Conservation (phyloP, 1,140 invertebrate species). For the Riptortus pedestris region DNA sequence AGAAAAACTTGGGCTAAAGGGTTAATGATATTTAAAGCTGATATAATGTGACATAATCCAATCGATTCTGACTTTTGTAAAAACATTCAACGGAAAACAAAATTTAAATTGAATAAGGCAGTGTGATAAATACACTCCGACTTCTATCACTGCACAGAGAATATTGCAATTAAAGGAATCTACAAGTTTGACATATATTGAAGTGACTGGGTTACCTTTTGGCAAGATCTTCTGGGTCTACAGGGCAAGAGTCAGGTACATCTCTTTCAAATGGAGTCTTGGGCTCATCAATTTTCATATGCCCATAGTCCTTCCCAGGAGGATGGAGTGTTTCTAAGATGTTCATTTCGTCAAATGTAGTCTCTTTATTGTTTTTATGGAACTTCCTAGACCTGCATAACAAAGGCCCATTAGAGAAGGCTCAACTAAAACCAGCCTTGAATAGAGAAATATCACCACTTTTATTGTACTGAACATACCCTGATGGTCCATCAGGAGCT, state of each 20-base stretch:
- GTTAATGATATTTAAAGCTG: no score
- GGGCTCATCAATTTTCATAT: conserved; percentile 98
- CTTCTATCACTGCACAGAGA: no score
- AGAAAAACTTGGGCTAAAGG: no score
- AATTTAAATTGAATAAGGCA: no score
- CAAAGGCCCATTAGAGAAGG: neutral
- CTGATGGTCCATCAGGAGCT: conserved; percentile 48
- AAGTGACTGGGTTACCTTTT: no score
- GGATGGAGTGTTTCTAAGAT: conserved; percentile 97
- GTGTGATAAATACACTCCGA: no score
- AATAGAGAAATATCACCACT: neutral
- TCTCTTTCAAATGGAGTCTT: conserved; percentile 88
- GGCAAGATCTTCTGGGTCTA: conserved; percentile 67
- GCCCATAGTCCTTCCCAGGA: conserved; percentile 95
- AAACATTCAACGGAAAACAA: no score
- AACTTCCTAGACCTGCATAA: conserved; percentile 18
- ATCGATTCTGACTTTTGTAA: no score
- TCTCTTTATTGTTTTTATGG: conserved; percentile 55
- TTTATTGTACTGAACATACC: conserved; percentile 31
- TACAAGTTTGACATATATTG: no score
- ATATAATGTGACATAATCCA: no score
- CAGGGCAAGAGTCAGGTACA: conserved; percentile 55
- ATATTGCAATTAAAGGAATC: no score
- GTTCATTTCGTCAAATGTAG: conserved; percentile 99
- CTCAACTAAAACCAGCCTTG: neutral